Conservation (phyloP, 1,140 invertebrate genomes). For the Anadara kagoshimensis region DNA sequence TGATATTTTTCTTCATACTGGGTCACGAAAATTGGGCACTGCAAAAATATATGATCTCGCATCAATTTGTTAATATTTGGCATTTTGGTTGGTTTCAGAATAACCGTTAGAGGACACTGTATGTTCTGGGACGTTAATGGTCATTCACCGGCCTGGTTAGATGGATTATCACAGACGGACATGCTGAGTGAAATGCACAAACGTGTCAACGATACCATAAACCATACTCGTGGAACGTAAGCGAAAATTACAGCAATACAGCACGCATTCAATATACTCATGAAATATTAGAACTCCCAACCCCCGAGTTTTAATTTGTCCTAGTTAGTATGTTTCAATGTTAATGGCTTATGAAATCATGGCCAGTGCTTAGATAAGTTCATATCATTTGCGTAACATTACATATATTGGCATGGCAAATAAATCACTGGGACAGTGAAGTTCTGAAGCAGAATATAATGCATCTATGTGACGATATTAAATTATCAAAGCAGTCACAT, state of each 20-base stretch:
- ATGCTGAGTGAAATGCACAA: slow-evolving; percentile 30
- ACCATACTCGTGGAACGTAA: slow-evolving; percentile 39
- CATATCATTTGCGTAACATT: no score
- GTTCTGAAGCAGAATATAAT: no score
- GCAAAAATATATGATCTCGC: no score
- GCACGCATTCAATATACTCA: neutral
- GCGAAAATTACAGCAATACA: neutral
- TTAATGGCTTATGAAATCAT: neutral
- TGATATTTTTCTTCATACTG: no score
- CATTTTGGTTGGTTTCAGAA: neutral
- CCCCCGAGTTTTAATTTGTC: neutral
- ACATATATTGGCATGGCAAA: neutral
- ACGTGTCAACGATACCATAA: slow-evolving; percentile 26
- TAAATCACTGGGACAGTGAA: no score
- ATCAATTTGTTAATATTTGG: neutral
- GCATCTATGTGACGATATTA: no score
- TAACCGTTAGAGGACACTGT: slow-evolving; percentile 40
- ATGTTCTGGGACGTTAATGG: slow-evolving; percentile 36
- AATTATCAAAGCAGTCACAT: no score
- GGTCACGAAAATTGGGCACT: no score
- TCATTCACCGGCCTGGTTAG: slow-evolving; percentile 30
- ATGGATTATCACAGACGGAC: slow-evolving; percentile 7
- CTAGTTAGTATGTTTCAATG: neutral
- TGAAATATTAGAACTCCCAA: neutral
- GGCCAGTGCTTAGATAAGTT: neutral